Evolutionary conservation across 2,797 vertebrate species (phyloP).

Genomic region (Antennarius maculatus): DNA sequence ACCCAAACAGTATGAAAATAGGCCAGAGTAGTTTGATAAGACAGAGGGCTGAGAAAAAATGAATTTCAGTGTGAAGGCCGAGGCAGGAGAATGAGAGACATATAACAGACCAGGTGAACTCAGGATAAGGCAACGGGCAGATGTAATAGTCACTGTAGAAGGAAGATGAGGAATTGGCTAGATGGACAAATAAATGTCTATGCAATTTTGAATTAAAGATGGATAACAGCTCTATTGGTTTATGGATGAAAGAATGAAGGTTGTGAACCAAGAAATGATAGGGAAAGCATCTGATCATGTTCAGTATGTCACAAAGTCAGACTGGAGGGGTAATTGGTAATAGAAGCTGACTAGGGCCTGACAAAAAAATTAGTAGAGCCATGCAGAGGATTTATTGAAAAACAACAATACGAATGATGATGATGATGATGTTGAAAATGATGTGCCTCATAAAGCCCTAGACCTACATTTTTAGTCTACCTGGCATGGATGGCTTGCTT

Average conservation of each 20-base stretch:
- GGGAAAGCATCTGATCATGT: slow-evolving; percentile 8
- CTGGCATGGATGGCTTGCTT: slow-evolving; percentile 15
- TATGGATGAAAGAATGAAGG: slow-evolving; percentile 20
- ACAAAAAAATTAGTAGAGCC: background rate
- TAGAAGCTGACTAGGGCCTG: background rate
- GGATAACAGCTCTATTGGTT: slow-evolving; percentile 13
- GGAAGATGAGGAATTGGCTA: slow-evolving; percentile 46
- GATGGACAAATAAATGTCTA: slow-evolving; percentile 30
- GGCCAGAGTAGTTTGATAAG: slow-evolving; percentile 17
- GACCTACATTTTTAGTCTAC: background rate
- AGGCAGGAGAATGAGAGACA: slow-evolving; percentile 27
- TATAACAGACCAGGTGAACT: slow-evolving; percentile 33
- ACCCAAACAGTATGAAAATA: background rate
- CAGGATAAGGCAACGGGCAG: slow-evolving; percentile 34
- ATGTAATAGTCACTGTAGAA: slow-evolving; percentile 47
- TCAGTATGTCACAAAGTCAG: slow-evolving; percentile 15
- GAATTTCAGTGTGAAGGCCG: slow-evolving; percentile 28
- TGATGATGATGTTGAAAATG: slow-evolving; percentile 5
- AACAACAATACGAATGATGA: background rate
- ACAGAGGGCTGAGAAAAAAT: slow-evolving; percentile 20
- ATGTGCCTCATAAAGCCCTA: slow-evolving; percentile 26
- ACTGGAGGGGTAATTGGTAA: background rate
- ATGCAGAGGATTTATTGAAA: background rate
- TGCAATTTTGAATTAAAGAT: slow-evolving; percentile 26
- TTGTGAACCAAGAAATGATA: slow-evolving; percentile 20